Evolutionary conservation across 2,888 invertebrate genomes (phyloP), one percentile per base, ranked within the genome.

Genomic region (Stratiomys singularior): DNA sequence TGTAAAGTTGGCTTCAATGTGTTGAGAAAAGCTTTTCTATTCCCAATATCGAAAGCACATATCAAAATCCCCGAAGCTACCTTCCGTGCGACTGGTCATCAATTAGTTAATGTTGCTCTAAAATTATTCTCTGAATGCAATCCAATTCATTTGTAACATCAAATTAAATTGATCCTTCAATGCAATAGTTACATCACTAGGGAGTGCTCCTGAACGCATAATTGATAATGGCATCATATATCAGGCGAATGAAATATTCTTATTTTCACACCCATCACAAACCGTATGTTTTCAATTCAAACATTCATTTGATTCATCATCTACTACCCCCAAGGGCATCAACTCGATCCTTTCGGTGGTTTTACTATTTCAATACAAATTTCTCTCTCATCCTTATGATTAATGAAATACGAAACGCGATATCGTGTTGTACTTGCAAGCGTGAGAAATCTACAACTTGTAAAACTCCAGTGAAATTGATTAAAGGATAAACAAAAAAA

Each of bases 381-480:
- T 25, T n/a, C 15, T 52, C 60, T 64, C 64, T 9, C n/a, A 15
- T 11, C 9, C n/a, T 11, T 46, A 1, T 67, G 67, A 67, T 67
- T 28, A 72, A 56, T 72, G 56, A 72, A 58, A 58, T 30, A 1
- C 28, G 58, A n/a, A 56, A 72, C 37, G n/a, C 28, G 52, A 72
- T 56, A 44, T 27, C 15, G 64, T 44, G 64, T 71, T 7, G 52
- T 18, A 23, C 27, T 9, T 9, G 52, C 9, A 71, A 58, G 72
- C 72, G 72, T 72, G 72, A 72, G 72, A 72, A 72, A 72, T 18
- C 21, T 72, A 30, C 72, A 71, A 47, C 52, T 71, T 71, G 71
- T 67, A 2, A 21, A 21, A 9, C 44, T 44, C 46, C 9, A 25
- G n/a, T 13, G 52, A 4, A 13, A 13, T 9, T 52, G 52, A 52